Base-by-base conservation (phyloP, 2,888 invertebrate genomes). In the Dryobota labecula region DNA sequence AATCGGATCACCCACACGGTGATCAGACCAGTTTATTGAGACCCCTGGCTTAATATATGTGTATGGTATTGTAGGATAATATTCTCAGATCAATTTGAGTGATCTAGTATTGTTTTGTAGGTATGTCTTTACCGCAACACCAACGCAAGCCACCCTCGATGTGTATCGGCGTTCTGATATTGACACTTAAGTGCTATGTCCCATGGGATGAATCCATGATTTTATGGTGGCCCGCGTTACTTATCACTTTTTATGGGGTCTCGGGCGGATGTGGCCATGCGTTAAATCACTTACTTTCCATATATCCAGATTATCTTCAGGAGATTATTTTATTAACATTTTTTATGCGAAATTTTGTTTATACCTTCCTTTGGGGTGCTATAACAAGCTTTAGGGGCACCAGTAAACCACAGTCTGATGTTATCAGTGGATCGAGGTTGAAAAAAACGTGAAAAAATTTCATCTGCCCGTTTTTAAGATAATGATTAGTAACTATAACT, bases 161-260 rank as follows among this genome's bases (percentile, higher is more conserved):
- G 82, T 80, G 78, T 80, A 75, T 87, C 78, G 60, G 80, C 73
- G 85, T 88, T 91, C 88, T 90, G 88, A 91, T 92, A 92, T 91
- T 89, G 90, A 91, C 89, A 87, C 87, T 90, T 87, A 87, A 84
- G 84, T 76, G 75, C 79, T 75, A 80, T 81, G 73, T 88, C 88
- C 90, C 89, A 84, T 80, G 88, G 90, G 86, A 89, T 88, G 89
- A 89, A 86, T 89, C 88, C 88, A 86, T 82, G 88, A 72, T 88
- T 92, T 92, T 92, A 92, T 89, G 89, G 91, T 90, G 88, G 89
- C 86, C 89, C 83, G 84, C 83, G 87, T 92, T 86, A 90, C 87
- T 91, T 92, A 92, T 91, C 90, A 86, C 79, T 82, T 91, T 93
- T 93, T 93, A 93, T 92, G 90, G 85, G 84, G 51, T 83, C 80